A percentile compares a stretch with the other conserved stretches of the same genome.
Evolutionary conservation across 2,113 vertebrate genomes (phyloP).

Genomic region (Mormyrus lacerda): DNA sequence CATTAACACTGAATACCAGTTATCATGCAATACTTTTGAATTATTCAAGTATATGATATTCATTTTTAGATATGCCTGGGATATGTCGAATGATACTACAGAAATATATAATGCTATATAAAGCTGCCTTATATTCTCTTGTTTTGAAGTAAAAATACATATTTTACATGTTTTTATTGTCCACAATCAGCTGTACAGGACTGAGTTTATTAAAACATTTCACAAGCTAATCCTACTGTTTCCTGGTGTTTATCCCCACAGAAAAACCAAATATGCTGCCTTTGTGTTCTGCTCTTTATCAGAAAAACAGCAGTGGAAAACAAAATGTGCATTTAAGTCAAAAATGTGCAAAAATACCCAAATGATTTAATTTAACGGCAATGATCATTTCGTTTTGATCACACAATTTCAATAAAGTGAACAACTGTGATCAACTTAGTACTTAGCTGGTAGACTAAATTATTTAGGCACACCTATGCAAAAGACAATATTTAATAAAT

Average conservation of each 20-base stretch:
- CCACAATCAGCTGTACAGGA: not conserved
- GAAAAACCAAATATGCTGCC: not conserved
- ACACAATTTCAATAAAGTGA: too few species aligned
- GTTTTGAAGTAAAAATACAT: not conserved
- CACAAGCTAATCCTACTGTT: not conserved
- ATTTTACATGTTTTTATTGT: not conserved
- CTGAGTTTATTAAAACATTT: not conserved
- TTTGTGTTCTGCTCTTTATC: not conserved
- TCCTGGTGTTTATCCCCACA: not conserved
- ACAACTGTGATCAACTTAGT: too few species aligned
- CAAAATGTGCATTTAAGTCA: too few species aligned
- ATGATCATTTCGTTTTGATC: too few species aligned
- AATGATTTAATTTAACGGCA: too few species aligned
- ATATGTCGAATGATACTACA: not conserved
- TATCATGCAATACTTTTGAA: not conserved
- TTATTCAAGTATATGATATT: not conserved
- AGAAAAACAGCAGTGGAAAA: not conserved
- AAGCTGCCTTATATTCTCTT: not conserved
- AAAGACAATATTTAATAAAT: not conserved
- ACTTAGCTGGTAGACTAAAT: too few species aligned
- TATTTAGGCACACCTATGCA: not conserved
- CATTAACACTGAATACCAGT: not conserved
- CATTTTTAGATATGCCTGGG: not conserved
- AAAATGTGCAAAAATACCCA: too few species aligned
- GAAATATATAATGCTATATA: not conserved